Base-by-base conservation (phyloP, 2,797 vertebrate species). In the Helarctos malayanus region DNA sequence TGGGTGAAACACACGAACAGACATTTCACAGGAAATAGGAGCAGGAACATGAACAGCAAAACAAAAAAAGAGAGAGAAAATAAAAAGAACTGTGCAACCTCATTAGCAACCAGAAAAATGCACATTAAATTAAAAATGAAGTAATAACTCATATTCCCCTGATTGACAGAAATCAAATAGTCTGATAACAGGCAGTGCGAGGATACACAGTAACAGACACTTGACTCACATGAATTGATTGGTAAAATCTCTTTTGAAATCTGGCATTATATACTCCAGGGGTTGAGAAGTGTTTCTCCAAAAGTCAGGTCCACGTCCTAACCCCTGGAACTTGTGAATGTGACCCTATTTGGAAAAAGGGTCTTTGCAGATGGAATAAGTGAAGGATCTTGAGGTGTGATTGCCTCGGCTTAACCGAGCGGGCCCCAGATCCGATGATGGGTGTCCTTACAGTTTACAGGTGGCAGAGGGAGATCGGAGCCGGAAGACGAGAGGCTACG, bases 401-500 rank as follows among this genome's bases (percentile, higher is more conserved):
- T 35, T 15, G 15, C 71, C 69, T 75, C 7, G 27, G 71, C 71
- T 2, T 27, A 45, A 25, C 71, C 2, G 3, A 29, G 29, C 3
- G 3, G 38, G 41, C 14, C 27, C 29, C 18, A 4, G 0, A 1
- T 45, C 54, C 21, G 6, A 23, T 0, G 57, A 54, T 15, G 1
- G 4, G 3, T 8, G 29, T 56, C 49, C 49, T 25, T n/a, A 10
- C 0, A n/a, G 41, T 35, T 6, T n/a, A 10, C 0, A n/a, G 41
- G 45, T 6, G 8, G 29, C 41, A 23, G 23, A 18, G 56, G 29
- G 19, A 18, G 56, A 61, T 13, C 2, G 23, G 82, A 49, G 12
- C 45, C 2, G 3, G 57, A 15, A 27, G 78, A 23, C 23, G 78
- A 8, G 23, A 29, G 12, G 59, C n/a, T 47, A 16, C 5, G 0